Conservation (phyloP, 2,113 vertebrate species). For the Pitta sordida region DNA sequence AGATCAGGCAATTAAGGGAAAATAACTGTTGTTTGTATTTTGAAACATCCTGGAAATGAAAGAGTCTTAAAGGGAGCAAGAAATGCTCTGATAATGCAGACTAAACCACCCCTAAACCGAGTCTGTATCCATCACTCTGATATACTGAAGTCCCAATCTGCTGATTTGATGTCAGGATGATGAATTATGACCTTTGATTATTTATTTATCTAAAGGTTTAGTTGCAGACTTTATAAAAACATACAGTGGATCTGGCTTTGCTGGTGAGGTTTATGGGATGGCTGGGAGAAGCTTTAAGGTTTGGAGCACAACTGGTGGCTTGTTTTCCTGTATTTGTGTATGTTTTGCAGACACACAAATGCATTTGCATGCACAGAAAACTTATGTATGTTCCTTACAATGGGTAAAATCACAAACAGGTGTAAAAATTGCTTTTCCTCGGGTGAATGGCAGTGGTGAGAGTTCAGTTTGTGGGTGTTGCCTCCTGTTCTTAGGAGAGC, state of each 20-base stretch:
- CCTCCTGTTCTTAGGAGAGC: not conserved
- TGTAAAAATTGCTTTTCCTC: not conserved
- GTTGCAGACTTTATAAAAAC: slow-evolving; percentile 48
- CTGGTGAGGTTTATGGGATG: not conserved
- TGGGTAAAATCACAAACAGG: not conserved
- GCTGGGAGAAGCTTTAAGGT: not conserved
- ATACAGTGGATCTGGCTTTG: not conserved
- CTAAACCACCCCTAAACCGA: slow-evolving; percentile 43
- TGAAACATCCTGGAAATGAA: not conserved
- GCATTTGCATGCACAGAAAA: not conserved
- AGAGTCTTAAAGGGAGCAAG: slow-evolving; percentile 9
- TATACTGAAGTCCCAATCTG: slow-evolving; percentile 49
- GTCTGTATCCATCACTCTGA: slow-evolving; percentile 52
- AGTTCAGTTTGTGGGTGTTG: not conserved
- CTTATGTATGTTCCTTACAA: not conserved
- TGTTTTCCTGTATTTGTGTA: not conserved
- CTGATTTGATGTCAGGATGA: slow-evolving; percentile 63
- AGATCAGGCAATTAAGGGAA: not conserved
- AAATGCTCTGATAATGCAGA: slow-evolving; percentile 32
- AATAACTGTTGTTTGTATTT: not conserved
- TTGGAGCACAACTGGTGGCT: not conserved
- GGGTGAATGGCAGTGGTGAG: not conserved
- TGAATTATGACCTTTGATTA: slow-evolving; percentile 52
- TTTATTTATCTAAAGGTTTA: slow-evolving; percentile 57
- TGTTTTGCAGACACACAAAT: not conserved